These are phyloP conservation scores for Falco punctatus DNA, from an alignment of 2,113 vertebrate species.

Conservation along the genomic window DNA sequence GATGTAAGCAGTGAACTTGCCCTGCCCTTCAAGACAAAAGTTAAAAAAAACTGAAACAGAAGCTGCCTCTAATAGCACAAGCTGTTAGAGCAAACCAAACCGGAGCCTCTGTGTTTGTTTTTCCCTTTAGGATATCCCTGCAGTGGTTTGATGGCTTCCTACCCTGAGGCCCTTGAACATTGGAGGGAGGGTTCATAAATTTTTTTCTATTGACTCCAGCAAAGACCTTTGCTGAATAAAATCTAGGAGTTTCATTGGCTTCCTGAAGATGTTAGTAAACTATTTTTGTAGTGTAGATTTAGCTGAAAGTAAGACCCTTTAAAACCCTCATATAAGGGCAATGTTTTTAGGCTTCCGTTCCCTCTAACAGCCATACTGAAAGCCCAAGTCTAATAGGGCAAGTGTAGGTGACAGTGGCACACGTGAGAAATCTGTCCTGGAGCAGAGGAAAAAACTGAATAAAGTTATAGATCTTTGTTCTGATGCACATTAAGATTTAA, in stretches of 20 bases:
- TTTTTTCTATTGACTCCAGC: not conserved
- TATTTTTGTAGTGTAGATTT: not conserved
- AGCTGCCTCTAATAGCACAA: not conserved
- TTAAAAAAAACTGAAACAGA: not conserved
- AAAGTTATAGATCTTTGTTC: not conserved
- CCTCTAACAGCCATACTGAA: not conserved
- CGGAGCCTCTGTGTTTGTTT: not conserved
- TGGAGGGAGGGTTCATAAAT: not conserved
- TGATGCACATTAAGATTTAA: not conserved
- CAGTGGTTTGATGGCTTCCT: not conserved
- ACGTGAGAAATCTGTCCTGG: not conserved
- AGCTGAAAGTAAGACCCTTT: not conserved
- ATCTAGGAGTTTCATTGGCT: not conserved
- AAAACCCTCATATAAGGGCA: not conserved
- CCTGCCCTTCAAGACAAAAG: not conserved
- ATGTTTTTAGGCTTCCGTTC: not conserved
- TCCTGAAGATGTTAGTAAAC: not conserved
- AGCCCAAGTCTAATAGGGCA: not conserved
- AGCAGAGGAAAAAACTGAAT: not conserved
- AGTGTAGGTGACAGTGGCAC: not conserved
- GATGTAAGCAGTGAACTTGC: conserved; percentile 7
- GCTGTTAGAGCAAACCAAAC: not conserved
- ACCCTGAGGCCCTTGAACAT: not conserved
- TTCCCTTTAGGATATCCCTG: not conserved
- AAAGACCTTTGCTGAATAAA: not conserved